phyloP scores from a whole-genome alignment of 2,113 vertebrate genomes.

The Harpagus bidentatus region DNA sequence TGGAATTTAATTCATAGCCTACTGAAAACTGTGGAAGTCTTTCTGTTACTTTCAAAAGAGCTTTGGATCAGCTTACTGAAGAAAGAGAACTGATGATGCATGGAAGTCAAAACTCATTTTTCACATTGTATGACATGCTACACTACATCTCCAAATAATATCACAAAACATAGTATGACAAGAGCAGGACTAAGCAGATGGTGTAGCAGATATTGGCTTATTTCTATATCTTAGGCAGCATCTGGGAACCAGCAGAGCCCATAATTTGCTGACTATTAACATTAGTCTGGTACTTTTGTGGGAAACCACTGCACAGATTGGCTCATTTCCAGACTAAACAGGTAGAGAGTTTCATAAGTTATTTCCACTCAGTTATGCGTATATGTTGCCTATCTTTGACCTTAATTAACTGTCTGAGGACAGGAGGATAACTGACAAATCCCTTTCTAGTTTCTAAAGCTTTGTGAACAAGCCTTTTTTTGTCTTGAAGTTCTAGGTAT shows the following conservation, averaged over 20 bases:
- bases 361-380: not conserved
- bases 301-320: not conserved
- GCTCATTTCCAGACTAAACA: not conserved
- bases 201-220: not conserved
- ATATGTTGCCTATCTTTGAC: not conserved
- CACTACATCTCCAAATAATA: slow-evolving; percentile 33
- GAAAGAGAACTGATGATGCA: not conserved
- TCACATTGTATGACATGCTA: not conserved
- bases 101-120: not conserved
- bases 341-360: not conserved
- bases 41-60: not conserved
- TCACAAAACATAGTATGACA: slow-evolving; percentile 42
- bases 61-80: not conserved
- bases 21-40: not conserved
- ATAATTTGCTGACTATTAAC: slow-evolving; percentile 26
- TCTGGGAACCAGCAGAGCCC: slow-evolving; percentile 28
- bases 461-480: not conserved
- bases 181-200: slow-evolving; percentile 53
- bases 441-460: not conserved
- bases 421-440: not conserved
- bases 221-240: slow-evolving; percentile 22
- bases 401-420: not conserved
- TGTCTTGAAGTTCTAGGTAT: not conserved
- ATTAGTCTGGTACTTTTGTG: not conserved
- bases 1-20: not conserved